These are phyloP conservation scores for Trissoscelio sp. DNA, from an alignment of 2,888 invertebrate species.

Conservation along the genomic window DNA sequence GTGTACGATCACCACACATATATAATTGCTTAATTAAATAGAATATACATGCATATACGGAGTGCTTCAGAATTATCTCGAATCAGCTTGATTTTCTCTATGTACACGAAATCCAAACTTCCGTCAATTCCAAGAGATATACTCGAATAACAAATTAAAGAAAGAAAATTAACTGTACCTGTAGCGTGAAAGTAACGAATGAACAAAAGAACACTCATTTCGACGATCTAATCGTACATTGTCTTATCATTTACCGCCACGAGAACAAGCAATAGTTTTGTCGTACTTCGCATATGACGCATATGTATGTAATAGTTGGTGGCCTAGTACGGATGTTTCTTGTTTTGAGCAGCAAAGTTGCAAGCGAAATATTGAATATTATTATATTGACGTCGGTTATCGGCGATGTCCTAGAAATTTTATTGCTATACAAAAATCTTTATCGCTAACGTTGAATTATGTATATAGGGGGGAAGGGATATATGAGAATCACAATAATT, in stretches of 20 bases:
- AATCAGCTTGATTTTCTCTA: conserved; percentile 4
- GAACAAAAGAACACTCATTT: conserved; percentile 16
- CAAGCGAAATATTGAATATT: conserved; percentile 69
- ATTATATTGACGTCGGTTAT: conserved; percentile 77
- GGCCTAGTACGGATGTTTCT: conserved; percentile 70
- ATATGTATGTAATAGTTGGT: conserved; percentile 69
- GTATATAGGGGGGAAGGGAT: conserved; percentile 67
- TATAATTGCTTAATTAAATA: conserved; percentile 59
- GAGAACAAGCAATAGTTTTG: conserved; percentile 53
- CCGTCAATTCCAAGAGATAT: conserved; percentile 45
- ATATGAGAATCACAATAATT: conserved; percentile 69
- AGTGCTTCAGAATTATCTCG: conserved; percentile 60
- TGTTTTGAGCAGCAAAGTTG: conserved; percentile 67
- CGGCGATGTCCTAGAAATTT: conserved; percentile 81
- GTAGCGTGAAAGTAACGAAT: conserved; percentile 54
- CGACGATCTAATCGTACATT: conserved; percentile 34
- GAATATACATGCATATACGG: conserved; percentile 57
- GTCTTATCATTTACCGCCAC: conserved; percentile 19
- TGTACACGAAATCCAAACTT: conserved; percentile 20
- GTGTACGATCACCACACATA: conserved; percentile 48
- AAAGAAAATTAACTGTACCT: conserved; percentile 50
- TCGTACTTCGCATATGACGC: conserved; percentile 60
- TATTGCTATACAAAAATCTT: conserved; percentile 80
- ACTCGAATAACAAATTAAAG: not conserved
- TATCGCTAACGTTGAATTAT: conserved; percentile 81